Base-by-base conservation (phyloP, 92 coral and sea anemone species). In the Porites evermanni region DNA sequence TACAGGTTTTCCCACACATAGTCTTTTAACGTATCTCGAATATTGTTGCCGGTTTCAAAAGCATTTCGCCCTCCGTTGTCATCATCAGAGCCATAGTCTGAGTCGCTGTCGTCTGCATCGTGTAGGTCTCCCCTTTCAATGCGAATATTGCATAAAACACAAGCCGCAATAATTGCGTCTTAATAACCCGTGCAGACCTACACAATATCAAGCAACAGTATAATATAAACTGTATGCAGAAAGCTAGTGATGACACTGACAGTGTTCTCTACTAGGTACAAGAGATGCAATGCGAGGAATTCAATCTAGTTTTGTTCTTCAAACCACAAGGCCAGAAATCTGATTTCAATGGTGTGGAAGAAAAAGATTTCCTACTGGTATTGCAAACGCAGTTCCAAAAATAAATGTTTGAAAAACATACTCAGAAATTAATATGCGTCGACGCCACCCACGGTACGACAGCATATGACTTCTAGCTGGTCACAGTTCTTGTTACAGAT, bases 121-220 rank as follows among this genome's bases (percentile, higher is more conserved):
- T 77, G 38, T 77, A 24, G 53, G 59, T 77, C 81, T 23, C 44
- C 44, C 54, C 26, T 24, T 59, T 52, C 26, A 77, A 77, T 77
- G 59, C 81, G 61, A 77, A 77, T 78, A 72, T 78, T 78, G 64
- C 64, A 72, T 78, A 78, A 78, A 17, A 78, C 82, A 64, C 83
- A 79, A 17, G 83, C 58, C 32, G 70, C 70, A 60, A 21, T 21
- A 21, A 21, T 21, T 21, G 21, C 21, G 21, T 21, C 21, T 21
- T 21, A 21, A 21, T 21, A 21, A 21, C 21, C 21, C 21, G 21
- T 21, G 21, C 21, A 21, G 21, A 21, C 21, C 21, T 21, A 21
- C 21, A 21, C 21, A 21, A 21, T 21, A 21, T 21, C 21, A 21
- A 21, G 21, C 21, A 21, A 21, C 21, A 21, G 21, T 21, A 21